These are phyloP conservation scores for Indicator indicator DNA, from an alignment of 2,113 vertebrate species.

Conservation along the genomic window DNA sequence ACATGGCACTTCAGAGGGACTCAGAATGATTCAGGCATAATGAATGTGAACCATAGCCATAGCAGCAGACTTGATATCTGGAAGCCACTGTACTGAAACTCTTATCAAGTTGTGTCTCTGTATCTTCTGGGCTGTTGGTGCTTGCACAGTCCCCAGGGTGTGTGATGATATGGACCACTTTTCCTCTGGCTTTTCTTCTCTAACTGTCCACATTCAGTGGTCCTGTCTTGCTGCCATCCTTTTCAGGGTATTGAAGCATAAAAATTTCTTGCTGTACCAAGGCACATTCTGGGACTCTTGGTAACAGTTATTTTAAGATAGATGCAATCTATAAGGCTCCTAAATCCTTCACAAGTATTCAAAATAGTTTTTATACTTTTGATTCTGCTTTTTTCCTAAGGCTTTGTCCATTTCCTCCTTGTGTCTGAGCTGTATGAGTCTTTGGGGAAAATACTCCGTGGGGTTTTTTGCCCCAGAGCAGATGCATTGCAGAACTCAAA, in stretches of 20 bases:
- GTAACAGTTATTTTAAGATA: background rate
- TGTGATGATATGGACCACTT: background rate
- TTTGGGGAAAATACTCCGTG: background rate
- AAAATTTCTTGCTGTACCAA: background rate
- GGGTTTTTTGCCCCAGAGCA: background rate
- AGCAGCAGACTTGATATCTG: slow-evolving; percentile 11
- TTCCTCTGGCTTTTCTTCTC: background rate
- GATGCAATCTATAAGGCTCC: background rate
- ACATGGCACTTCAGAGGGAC: background rate
- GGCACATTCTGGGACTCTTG: background rate
- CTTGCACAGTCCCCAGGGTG: background rate
- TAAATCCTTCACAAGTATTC: background rate
- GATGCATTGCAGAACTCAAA: background rate
- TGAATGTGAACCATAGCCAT: background rate
- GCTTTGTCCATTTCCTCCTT: background rate
- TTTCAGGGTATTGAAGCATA: background rate
- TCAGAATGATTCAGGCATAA: background rate
- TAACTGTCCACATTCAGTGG: background rate
- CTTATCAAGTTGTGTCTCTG: background rate
- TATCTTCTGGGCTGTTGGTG: background rate
- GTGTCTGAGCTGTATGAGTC: background rate
- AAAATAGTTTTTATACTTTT: background rate
- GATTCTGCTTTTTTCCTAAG: background rate
- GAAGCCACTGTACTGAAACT: background rate
- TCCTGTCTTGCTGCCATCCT: background rate